Conservation (phyloP, 2,888 invertebrate genomes). For the Caenorhabditis japonica region DNA sequence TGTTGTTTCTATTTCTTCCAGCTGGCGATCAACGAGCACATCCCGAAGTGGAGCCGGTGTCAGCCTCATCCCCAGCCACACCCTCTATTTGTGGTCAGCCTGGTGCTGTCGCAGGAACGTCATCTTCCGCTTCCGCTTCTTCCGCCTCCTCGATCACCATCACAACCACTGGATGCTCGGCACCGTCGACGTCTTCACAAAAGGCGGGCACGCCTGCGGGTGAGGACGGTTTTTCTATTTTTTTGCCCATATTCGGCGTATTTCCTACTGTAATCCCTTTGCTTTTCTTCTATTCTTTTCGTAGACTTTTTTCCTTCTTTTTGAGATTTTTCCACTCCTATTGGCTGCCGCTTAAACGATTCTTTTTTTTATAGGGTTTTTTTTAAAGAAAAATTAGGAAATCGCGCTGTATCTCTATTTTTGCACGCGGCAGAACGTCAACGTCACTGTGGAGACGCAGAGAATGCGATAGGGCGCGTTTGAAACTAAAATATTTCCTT, state of each 20-base stretch:
- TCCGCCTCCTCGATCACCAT: conserved; percentile 28
- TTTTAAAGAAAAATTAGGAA: too few species aligned
- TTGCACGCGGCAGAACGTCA: too few species aligned
- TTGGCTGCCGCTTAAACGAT: too few species aligned
- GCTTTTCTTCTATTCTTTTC: neutral
- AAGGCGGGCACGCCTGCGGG: conserved; percentile 27
- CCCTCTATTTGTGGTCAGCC: conserved; percentile 28
- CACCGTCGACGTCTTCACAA: conserved; percentile 6
- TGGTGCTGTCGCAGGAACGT: conserved; percentile 11
- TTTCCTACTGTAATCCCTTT: too few species aligned
- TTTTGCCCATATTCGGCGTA: neutral
- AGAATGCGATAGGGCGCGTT: too few species aligned
- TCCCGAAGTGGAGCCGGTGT: conserved; percentile 66
- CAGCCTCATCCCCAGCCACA: conserved; percentile 24
- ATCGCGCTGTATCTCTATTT: too few species aligned
- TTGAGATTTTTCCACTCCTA: conserved; percentile 13
- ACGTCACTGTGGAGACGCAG: too few species aligned
- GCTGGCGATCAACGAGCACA: conserved; percentile 75
- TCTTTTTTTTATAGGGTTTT: too few species aligned
- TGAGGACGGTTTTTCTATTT: conserved; percentile 11
- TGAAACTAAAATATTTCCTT: too few species aligned
- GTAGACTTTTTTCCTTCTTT: conserved; percentile 14
- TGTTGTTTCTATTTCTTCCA: conserved; percentile 65
- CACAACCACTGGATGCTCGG: conserved; percentile 28
- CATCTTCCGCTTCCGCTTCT: conserved; percentile 40